Evolutionary conservation across 2,113 vertebrate species (phyloP).

Genomic region (Misgurnus anguillicaudatus): DNA sequence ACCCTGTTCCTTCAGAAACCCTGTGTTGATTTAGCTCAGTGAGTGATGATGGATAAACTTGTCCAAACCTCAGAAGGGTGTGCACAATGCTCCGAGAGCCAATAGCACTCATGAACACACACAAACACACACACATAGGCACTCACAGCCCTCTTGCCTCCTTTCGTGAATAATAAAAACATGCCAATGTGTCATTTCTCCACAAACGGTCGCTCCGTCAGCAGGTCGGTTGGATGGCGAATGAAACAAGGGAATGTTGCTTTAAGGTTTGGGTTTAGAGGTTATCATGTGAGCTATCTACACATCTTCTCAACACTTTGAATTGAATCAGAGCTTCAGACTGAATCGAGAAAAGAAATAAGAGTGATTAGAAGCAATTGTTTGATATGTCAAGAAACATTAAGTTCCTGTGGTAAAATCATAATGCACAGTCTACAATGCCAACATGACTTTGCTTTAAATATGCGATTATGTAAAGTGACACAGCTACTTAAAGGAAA

Average conservation of each 20-base stretch:
- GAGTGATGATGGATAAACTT: conserved; percentile 39
- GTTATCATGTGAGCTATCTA: conserved; percentile 38
- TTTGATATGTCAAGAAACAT: no score
- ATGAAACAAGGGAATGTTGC: conserved; percentile 6
- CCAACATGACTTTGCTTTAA: background rate
- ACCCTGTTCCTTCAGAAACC: background rate
- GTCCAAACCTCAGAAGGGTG: conserved; percentile 37
- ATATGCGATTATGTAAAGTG: conserved; percentile 14
- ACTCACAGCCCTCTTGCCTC: background rate
- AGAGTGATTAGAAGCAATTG: background rate
- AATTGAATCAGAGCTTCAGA: conserved; percentile 29
- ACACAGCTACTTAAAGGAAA: background rate
- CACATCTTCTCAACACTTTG: conserved; percentile 16
- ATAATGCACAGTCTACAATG: no score
- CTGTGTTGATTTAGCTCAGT: conserved; percentile 22
- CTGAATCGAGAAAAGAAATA: background rate
- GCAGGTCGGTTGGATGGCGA: background rate
- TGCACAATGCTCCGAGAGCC: conserved; percentile 5
- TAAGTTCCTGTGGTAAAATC: no score
- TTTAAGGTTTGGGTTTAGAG: conserved; percentile 33
- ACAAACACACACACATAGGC: background rate
- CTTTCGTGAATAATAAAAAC: conserved; percentile 9
- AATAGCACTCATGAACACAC: conserved; percentile 1
- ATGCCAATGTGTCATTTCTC: conserved; percentile 5
- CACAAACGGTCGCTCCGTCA: background rate